phyloP scores from a whole-genome alignment of 2,888 invertebrate species.

The Andricus curvator region DNA sequence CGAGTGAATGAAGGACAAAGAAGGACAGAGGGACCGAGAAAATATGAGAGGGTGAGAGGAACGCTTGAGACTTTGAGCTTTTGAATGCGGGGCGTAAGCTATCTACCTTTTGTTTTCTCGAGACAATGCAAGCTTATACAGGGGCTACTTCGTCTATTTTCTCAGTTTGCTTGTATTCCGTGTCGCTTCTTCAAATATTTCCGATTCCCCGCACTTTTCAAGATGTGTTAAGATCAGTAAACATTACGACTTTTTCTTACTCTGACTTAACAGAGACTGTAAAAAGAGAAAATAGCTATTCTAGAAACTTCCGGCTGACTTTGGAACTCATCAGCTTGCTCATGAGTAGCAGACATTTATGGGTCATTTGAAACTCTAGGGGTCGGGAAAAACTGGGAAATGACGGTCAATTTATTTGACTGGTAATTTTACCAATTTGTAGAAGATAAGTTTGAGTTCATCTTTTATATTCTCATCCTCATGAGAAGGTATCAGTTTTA shows the following conservation, averaged over 20 bases:
- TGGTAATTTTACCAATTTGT: too few species aligned
- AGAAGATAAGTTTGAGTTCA: too few species aligned
- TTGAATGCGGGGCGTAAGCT: conserved; percentile 68
- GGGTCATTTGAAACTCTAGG: neutral
- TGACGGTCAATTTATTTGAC: too few species aligned
- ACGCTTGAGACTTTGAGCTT: conserved; percentile 73
- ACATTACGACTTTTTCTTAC: neutral
- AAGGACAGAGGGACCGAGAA: conserved; percentile 42
- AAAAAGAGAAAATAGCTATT: too few species aligned
- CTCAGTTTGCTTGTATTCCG: neutral
- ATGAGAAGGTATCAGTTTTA: too few species aligned
- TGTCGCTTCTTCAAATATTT: conserved; percentile 11
- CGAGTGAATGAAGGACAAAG: conserved; percentile 37
- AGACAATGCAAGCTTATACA: conserved; percentile 70
- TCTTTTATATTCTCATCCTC: too few species aligned
- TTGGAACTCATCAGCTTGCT: neutral
- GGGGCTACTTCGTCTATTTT: conserved; percentile 51
- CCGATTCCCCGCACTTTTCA: neutral
- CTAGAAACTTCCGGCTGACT: neutral
- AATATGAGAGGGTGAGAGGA: conserved; percentile 46
- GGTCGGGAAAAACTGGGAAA: too few species aligned
- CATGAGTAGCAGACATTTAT: neutral
- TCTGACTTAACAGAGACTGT: neutral
- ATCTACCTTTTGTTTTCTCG: conserved; percentile 58
- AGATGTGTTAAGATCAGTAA: conserved; percentile 7